Evolutionary conservation across 2,888 invertebrate genomes (phyloP).

Genomic region (Campopleginae sp.): DNA sequence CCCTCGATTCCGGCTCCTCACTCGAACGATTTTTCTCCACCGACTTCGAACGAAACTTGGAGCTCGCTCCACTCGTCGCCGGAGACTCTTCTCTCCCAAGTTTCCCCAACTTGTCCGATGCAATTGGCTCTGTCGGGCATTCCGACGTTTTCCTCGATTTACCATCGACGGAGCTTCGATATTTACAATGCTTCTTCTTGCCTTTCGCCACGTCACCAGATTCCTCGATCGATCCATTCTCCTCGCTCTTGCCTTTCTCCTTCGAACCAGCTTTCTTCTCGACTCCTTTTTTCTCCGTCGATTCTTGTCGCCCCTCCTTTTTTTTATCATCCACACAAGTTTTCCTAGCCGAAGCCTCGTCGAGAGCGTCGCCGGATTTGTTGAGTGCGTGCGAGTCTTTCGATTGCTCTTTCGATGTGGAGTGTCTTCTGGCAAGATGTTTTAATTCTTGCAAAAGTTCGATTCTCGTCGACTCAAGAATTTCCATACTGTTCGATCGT

Average conservation of each 20-base stretch:
- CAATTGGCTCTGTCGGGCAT: neutral
- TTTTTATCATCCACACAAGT: neutral
- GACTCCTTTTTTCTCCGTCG: constrained; percentile 9
- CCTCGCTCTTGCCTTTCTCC: constrained; percentile 5
- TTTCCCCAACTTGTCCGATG: neutral
- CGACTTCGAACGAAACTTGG: neutral
- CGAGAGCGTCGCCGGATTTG: constrained; percentile 1
- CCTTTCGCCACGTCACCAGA: neutral
- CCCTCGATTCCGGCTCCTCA: neutral
- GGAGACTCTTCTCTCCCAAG: neutral
- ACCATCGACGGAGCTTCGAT: neutral
- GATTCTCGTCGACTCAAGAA: neutral
- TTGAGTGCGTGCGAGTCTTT: neutral
- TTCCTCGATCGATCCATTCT: constrained; percentile 8
- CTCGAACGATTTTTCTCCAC: constrained; percentile 14
- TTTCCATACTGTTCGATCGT: neutral
- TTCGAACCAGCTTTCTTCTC: constrained; percentile 16
- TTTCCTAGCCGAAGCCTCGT: neutral
- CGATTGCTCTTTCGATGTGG: neutral
- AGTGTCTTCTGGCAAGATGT: neutral
- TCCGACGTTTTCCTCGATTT: neutral
- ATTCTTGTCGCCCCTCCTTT: neutral
- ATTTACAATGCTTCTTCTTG: constrained; percentile 31
- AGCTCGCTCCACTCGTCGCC: neutral
- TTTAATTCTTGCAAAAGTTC: neutral